A percentile compares a stretch with the other conserved stretches of the same genome.
Conservation (phyloP, 2,888 invertebrate species). For the Drosophila pullipes region DNA sequence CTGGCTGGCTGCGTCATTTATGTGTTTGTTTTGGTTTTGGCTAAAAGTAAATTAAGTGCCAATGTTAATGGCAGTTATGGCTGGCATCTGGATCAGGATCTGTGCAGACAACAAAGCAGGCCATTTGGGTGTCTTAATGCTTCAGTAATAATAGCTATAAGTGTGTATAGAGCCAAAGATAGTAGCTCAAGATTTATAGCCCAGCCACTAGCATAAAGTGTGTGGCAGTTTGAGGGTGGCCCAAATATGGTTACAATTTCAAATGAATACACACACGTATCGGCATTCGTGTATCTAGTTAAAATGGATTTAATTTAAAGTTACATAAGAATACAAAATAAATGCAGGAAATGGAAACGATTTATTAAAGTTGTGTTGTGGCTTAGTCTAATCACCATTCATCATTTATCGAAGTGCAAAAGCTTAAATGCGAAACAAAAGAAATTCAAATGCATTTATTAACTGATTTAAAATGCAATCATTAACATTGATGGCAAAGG, state of each 20-base stretch:
- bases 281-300: background rate
- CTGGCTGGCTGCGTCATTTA: slow-evolving; percentile 64
- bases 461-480: slow-evolving; percentile 63
- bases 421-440: background rate
- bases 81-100: slow-evolving; percentile 75
- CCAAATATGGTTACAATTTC: slow-evolving; percentile 20
- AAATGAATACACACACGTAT: slow-evolving; percentile 13
- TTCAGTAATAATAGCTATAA: slow-evolving; percentile 76
- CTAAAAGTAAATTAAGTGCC: slow-evolving; percentile 79
- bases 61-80: slow-evolving; percentile 81
- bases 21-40: slow-evolving; percentile 74
- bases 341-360: background rate
- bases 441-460: slow-evolving; percentile 52
- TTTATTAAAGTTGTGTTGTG: background rate
- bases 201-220: background rate
- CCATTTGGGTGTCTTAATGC: slow-evolving; percentile 79
- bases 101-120: slow-evolving; percentile 53
- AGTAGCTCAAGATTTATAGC: slow-evolving; percentile 74
- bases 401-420: background rate
- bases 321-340: background rate
- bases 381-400: background rate
- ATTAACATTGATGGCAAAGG: slow-evolving; percentile 58
- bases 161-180: slow-evolving; percentile 64
- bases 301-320: background rate
- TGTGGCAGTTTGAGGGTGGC: slow-evolving; percentile 2